Evolutionary conservation across 2,113 vertebrate genomes (phyloP).

Genomic region (Anas platyrhynchos): DNA sequence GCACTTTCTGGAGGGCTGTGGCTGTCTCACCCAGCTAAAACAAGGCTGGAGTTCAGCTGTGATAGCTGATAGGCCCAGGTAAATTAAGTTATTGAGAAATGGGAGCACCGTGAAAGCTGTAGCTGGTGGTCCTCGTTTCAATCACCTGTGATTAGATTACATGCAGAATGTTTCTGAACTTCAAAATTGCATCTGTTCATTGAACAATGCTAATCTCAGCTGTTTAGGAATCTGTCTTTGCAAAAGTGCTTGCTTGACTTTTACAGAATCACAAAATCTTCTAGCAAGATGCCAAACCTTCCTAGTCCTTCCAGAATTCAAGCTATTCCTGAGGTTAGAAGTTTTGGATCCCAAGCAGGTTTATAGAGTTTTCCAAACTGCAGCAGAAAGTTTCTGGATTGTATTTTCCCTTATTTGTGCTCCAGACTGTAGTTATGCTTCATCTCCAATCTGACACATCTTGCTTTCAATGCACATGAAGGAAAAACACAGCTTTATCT

Average conservation of each 20-base stretch:
- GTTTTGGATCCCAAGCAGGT: not conserved
- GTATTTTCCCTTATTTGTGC: not conserved
- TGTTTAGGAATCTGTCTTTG: not conserved
- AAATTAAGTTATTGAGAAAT: not conserved
- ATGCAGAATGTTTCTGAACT: not conserved
- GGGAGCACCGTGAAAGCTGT: not conserved
- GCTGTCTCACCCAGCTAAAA: not conserved
- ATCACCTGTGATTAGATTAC: not conserved
- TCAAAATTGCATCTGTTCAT: not conserved
- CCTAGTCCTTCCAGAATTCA: not conserved
- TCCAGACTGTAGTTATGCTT: not conserved
- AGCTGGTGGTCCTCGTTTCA: not conserved
- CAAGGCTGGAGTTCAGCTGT: not conserved
- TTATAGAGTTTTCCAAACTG: not conserved
- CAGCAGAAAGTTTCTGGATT: not conserved
- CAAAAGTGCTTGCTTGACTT: not conserved
- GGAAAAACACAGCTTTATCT: not conserved
- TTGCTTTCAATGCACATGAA: not conserved
- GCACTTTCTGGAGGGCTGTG: not conserved
- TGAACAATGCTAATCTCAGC: not conserved
- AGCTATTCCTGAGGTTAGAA: not conserved
- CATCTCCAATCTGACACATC: not conserved
- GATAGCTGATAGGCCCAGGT: not conserved
- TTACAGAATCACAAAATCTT: too few relatives aligned
- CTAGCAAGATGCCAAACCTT: not conserved